Conservation (phyloP, 2,888 invertebrate genomes). For the Drosophila borborema region DNA sequence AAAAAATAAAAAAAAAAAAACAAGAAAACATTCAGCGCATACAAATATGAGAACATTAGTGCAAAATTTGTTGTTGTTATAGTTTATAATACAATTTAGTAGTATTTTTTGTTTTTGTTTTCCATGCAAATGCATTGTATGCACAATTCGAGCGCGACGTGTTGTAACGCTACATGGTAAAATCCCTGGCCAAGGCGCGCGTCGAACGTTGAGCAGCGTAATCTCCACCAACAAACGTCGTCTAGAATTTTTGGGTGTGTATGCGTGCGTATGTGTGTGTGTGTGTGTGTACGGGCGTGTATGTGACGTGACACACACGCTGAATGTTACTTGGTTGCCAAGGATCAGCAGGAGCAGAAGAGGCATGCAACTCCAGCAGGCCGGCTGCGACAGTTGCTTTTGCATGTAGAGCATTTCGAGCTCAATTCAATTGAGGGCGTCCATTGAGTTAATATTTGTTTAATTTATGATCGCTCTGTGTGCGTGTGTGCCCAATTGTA, state of each 20-base stretch:
- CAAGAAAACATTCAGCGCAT: conserved; percentile 65
- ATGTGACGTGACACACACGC: conserved; percentile 72
- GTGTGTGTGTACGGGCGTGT: conserved; percentile 69
- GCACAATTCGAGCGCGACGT: conserved; percentile 53
- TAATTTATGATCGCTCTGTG: conserved; percentile 70
- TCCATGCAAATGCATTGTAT: conserved; percentile 70
- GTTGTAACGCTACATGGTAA: conserved; percentile 68
- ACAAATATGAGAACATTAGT: conserved; percentile 77
- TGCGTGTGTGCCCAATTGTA: conserved; percentile 73
- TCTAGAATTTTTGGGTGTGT: conserved; percentile 79
- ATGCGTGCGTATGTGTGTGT: conserved; percentile 38
- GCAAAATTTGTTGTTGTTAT: conserved; percentile 81
- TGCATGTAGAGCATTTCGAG: background rate
- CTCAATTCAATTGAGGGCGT: conserved; percentile 17
- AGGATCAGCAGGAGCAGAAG: conserved; percentile 48
- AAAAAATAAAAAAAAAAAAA: conserved; percentile 14
- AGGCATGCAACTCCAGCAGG: background rate
- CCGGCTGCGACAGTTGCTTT: conserved; percentile 6
- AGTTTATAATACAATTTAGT: conserved; percentile 57
- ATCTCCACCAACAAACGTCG: conserved; percentile 54
- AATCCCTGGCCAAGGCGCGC: conserved; percentile 43
- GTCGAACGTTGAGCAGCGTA: conserved; percentile 62
- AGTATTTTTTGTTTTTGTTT: conserved; percentile 53
- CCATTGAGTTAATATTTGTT: conserved; percentile 69
- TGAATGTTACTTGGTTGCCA: conserved; percentile 17